Base-by-base conservation (phyloP, 2,797 vertebrate species). In the Ptychadena robeensis region DNA sequence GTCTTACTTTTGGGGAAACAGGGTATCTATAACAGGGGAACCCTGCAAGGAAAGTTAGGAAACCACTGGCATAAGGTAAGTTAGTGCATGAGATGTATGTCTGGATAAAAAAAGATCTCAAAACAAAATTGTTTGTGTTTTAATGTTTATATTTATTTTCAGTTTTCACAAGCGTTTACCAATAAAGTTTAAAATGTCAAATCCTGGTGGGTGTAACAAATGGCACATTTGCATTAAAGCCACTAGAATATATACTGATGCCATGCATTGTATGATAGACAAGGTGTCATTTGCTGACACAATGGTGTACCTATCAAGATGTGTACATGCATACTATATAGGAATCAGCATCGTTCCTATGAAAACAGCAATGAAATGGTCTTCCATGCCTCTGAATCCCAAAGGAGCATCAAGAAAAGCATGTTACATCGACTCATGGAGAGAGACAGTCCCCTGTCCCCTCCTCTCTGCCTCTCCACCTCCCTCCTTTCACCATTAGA, bases 401-500 rank as follows among this genome's bases (percentile, higher is more conserved):
- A 63, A 70, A 75, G 81, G 81, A 82, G 66, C 65, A 76, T 40
- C 66, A 71, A 53, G 66, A 71, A 82, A 75, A 72, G 64, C 77
- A 79, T 80, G 65, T 66, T 68, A 34, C 70, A 84, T 59, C 57
- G 82, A 79, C 61, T 84, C 44, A 32, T 63, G 35, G 86, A 28
- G 76, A 25, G 74, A 72, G 3, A 76, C 63, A 64, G 40, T 66
- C 70, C 25, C 78, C 40, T 67, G 22, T 25, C 67, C 72, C 81
- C 81, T 81, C 78, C 80, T 79, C 78, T 53, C 73, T 38, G 63
- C 74, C 69, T 82, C 79, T 65, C 73, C 53, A 59, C 67, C 69
- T 57, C 80, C 84, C 57, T 79, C 65, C 75, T 65, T 61, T 79
- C 64, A 69, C 76, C 77, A 84, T 84, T 79, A 84, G 64, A 84